Conservation (phyloP, 2,888 invertebrate species). For the Chrysolina americana region DNA sequence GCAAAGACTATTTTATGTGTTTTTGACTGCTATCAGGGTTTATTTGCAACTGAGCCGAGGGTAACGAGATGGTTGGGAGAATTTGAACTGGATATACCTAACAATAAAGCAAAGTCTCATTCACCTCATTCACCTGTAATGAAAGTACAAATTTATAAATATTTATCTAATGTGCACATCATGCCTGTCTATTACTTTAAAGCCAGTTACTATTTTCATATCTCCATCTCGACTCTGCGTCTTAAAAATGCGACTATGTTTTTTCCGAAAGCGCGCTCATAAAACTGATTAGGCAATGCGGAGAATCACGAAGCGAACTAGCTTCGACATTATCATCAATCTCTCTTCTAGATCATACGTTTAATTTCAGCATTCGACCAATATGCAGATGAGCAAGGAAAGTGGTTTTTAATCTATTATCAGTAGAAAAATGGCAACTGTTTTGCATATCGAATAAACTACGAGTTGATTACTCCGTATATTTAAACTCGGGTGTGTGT, state of each 20-base stretch:
- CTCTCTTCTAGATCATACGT: conserved; percentile 24
- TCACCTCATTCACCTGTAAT: not conserved
- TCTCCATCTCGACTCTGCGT: not conserved
- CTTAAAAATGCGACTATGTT: not conserved
- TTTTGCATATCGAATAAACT: conserved; percentile 24
- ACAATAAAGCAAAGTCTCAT: not conserved
- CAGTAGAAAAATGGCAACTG: conserved; percentile 5
- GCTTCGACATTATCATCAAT: conserved; percentile 24
- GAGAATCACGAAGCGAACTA: conserved; percentile 15
- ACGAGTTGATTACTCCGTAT: not conserved
- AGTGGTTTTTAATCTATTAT: conserved; percentile 22
- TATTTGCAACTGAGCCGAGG: too few species aligned
- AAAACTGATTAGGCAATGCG: conserved; percentile 18
- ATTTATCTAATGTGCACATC: not conserved
- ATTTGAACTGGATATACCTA: too few species aligned
- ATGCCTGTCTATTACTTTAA: not conserved
- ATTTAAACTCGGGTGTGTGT: not conserved
- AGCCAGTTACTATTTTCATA: not conserved
- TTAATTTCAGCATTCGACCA: conserved; percentile 19
- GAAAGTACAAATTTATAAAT: not conserved
- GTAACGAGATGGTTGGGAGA: too few species aligned
- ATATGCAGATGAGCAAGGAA: conserved; percentile 24
- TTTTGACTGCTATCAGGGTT: too few species aligned
- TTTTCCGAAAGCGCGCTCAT: conserved; percentile 11
- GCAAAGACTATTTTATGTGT: too few species aligned